Evolutionary conservation across 2,888 invertebrate species (phyloP), one percentile per base, ranked within the genome.

Genomic region (Syrphus vitripennis): DNA sequence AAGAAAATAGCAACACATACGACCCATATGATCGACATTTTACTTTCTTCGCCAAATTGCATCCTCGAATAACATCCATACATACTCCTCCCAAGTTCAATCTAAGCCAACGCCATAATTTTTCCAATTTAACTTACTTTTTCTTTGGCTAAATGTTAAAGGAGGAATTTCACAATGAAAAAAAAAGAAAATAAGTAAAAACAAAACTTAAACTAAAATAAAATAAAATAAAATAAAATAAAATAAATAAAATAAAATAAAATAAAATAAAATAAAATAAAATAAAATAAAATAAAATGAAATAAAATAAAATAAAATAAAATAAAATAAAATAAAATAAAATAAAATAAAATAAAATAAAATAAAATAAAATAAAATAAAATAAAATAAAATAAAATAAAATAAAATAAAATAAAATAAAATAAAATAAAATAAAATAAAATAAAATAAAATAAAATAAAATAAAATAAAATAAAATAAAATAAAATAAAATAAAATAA

Each of bases 1-100:
- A 59, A 37, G 10, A 37, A 78, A 82, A 75, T 74, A 70, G 65
- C 31, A 82, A 67, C 67, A 82, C 81, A 82, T 59, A 74, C 69
- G 63, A 86, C 53, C 77, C 82, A 82, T 82, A 82, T 82, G 81
- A 82, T 86, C 81, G 70, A 82, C 78, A 78, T 82, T 86, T 86
- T 86, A 82, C 72, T 81, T 78, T 70, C 40, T 34, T 78, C 50
- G 16, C 81, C 42, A 86, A 86, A 86, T 86, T 82, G 86, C 82
- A 86, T 86, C 82, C 74, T 74, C 69, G 40, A 29, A 65, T 65
- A 45, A 50, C 69, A 70, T 78, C 24, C 57, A 34, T 31, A 55
- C 19, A 19, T 6, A 16, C 0, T 4, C 12, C 50, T 50, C n/a
- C 19, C 72, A 77, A 59, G 71, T 72, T 77, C 80, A 80, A 84